phyloP scores from a whole-genome alignment of 2,888 invertebrate genomes.

The Dysmachus trigonus region DNA sequence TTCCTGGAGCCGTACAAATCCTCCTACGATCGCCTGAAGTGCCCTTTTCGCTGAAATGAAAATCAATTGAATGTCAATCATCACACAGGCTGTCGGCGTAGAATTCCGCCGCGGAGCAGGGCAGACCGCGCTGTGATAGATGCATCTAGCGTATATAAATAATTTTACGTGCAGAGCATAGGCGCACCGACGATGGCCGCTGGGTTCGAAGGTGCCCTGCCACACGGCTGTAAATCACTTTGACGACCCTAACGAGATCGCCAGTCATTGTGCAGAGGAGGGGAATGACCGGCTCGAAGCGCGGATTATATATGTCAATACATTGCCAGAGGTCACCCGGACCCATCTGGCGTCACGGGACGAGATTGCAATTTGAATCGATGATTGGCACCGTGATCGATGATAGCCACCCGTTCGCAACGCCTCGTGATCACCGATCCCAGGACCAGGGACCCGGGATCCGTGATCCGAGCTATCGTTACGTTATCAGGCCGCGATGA shows the following conservation, averaged over 20 bases:
- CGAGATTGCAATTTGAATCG: slow-evolving; percentile 5
- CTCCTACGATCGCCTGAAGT: slow-evolving; percentile 16
- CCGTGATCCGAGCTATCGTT: neutral
- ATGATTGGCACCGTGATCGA: slow-evolving; percentile 36
- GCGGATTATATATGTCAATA: slow-evolving; percentile 25
- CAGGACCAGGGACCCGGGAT: neutral
- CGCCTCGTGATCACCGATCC: slow-evolving; percentile 16
- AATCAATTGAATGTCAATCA: slow-evolving; percentile 39
- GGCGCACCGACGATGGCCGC: neutral
- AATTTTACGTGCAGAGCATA: slow-evolving; percentile 6
- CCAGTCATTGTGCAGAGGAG: neutral
- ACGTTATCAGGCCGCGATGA: slow-evolving; percentile 26
- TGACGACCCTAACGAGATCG: slow-evolving; percentile 29
- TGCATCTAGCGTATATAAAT: neutral
- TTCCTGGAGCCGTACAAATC: slow-evolving; percentile 4
- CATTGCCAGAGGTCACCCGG: slow-evolving; percentile 8
- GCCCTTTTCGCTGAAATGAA: neutral
- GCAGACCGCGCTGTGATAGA: neutral
- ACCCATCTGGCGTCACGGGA: slow-evolving; percentile 1
- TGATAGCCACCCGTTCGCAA: slow-evolving; percentile 33
- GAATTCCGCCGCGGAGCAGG: neutral
- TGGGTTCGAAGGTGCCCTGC: neutral
- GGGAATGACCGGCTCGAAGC: slow-evolving; percentile 21
- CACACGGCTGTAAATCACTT: slow-evolving; percentile 7
- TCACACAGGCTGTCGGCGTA: neutral